A percentile compares a stretch with the other conserved stretches of the same genome.
Conservation (phyloP, 2,113 vertebrate genomes). For the Microtus richardsoni region DNA sequence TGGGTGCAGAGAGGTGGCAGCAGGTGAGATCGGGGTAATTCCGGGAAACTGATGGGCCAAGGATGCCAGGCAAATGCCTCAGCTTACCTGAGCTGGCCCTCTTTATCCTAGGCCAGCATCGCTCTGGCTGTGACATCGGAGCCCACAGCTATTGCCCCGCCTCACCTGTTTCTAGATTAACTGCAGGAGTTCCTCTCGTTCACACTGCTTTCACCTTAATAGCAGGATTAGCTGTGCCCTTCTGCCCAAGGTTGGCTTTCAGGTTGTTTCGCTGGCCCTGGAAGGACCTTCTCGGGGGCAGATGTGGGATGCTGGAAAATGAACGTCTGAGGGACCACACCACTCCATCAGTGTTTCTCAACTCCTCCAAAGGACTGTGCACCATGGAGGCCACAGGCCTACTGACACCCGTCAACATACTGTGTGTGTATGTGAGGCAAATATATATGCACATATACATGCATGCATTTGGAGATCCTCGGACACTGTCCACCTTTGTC, state of each 20-base stretch:
- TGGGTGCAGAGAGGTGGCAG: slow-evolving; percentile 11
- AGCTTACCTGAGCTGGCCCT: slow-evolving; percentile 67
- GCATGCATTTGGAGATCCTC: neutral
- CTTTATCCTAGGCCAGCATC: slow-evolving; percentile 66
- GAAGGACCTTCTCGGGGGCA: slow-evolving; percentile 29
- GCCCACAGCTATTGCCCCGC: neutral
- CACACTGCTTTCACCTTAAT: neutral
- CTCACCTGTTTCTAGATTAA: slow-evolving; percentile 56
- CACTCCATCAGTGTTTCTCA: fast-evolving
- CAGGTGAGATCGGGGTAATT: slow-evolving; percentile 79
- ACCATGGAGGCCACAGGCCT: neutral
- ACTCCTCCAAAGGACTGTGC: neutral
- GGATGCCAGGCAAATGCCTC: slow-evolving; percentile 35
- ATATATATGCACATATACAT: neutral
- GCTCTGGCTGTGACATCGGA: slow-evolving; percentile 62
- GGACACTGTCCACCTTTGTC: neutral
- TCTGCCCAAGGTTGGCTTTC: neutral
- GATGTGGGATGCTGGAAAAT: neutral
- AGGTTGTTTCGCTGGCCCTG: slow-evolving; percentile 3
- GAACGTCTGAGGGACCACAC: neutral
- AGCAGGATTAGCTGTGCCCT: slow-evolving; percentile 54
- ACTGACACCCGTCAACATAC: neutral
- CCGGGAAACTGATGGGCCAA: slow-evolving; percentile 74
- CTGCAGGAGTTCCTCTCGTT: neutral
- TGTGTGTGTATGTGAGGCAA: neutral